These are phyloP conservation scores for Sthenelais limicola DNA, from an alignment of 2,888 invertebrate genomes.

Conservation along the genomic window DNA sequence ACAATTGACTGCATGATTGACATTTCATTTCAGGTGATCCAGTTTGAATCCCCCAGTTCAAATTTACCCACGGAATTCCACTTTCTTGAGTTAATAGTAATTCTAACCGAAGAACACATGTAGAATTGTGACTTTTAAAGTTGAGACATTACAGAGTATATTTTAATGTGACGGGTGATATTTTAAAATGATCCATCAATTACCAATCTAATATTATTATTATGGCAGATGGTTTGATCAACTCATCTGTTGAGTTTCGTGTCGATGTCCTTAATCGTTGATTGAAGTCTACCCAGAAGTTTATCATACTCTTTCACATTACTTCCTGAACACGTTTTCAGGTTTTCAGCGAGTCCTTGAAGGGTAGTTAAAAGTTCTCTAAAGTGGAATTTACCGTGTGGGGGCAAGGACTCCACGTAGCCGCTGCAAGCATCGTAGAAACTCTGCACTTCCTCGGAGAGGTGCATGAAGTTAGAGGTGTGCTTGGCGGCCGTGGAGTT, in stretches of 20 bases:
- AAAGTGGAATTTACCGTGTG: conserved; percentile 90
- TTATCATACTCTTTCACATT: conserved; percentile 58
- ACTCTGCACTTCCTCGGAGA: conserved; percentile 85
- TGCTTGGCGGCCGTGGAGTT: conserved; percentile 64
- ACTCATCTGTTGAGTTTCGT: conserved; percentile 45
- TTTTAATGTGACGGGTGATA: too few relatives aligned
- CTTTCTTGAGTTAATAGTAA: too few relatives aligned
- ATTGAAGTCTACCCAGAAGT: conserved; percentile 79
- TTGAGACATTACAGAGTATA: too few relatives aligned
- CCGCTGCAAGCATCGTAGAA: conserved; percentile 82
- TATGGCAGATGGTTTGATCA: background rate
- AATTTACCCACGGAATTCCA: too few relatives aligned
- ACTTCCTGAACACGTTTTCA: conserved; percentile 61
- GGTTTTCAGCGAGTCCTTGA: conserved; percentile 55
- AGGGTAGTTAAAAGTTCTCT: conserved; percentile 74
- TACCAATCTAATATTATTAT: too few relatives aligned
- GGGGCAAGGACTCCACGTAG: conserved; percentile 87
- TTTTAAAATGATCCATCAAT: too few relatives aligned
- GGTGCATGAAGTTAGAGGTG: conserved; percentile 81
- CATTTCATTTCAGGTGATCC: too few relatives aligned
- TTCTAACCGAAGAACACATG: too few relatives aligned
- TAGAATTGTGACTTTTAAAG: too few relatives aligned
- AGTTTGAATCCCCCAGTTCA: too few relatives aligned
- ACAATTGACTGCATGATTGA: too few relatives aligned
- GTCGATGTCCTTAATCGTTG: conserved; percentile 80